Percentiles rank a stretch among this genome's conserved stretches.
phyloP scores from a whole-genome alignment of 2,888 invertebrate genomes.

The Tenthredo scrophulariae region DNA sequence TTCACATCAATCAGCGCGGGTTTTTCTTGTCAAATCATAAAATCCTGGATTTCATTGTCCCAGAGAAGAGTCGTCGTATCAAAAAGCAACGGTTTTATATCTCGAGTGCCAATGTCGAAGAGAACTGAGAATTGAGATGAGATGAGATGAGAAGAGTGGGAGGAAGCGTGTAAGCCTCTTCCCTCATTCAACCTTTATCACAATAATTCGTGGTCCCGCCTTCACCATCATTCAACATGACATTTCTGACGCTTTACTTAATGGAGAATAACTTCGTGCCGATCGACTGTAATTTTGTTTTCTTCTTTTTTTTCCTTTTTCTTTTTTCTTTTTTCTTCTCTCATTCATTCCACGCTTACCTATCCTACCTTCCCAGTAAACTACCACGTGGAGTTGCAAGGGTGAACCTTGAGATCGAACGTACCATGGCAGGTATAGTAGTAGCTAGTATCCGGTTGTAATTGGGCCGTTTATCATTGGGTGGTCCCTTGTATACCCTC shows the following conservation, averaged over 20 bases:
- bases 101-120: not conserved
- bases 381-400: not conserved
- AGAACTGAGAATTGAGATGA: not conserved
- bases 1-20: not conserved
- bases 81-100: slow-evolving; percentile 17
- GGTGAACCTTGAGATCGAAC: not conserved
- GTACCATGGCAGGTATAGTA: not conserved
- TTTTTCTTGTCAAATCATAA: not conserved
- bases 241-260: slow-evolving; percentile 33
- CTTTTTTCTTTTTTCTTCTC: not conserved
- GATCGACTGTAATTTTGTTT: slow-evolving; percentile 37
- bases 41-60: not conserved
- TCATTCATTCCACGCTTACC: slow-evolving; percentile 37
- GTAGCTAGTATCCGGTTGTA: slow-evolving; percentile 47
- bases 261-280: slow-evolving; percentile 34
- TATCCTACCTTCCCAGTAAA: not conserved
- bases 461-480: slow-evolving; percentile 51
- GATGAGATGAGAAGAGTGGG: not conserved
- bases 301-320: not conserved
- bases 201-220: slow-evolving; percentile 9
- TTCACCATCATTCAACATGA: slow-evolving; percentile 14
- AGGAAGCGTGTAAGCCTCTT: not conserved
- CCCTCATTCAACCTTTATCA: not conserved
- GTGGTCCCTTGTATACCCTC: slow-evolving; percentile 47
- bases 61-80: not conserved